Base-by-base conservation (phyloP, 2,113 vertebrate species). In the Oryzias javanicus region DNA sequence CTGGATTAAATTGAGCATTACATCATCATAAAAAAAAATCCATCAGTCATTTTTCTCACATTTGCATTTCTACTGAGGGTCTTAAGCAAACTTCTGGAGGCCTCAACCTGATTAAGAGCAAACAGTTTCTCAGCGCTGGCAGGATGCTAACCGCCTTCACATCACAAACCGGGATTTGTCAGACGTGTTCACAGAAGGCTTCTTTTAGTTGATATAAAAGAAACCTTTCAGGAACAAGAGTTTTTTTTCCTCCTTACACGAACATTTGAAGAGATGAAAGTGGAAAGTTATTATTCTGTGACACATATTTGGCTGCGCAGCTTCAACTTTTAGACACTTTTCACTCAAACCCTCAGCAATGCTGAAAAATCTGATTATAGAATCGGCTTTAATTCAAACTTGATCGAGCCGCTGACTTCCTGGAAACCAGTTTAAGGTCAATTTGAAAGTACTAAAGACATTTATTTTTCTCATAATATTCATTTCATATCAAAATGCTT, bases 31-130 rank as follows among this genome's bases (percentile, higher is more conserved):
- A 53, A 20, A 35, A 3, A 41, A 53, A 20, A 41, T 29, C 41
- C 15, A 6, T 35, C 40, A 7, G 35, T 55, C 17, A 15, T 25
- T 61, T 44, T 51, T 27, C 44, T 15, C 42, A n/a, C 45, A 46
- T 59, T 49, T 60, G 13, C 27, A 70, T 61, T 75, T 66, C 49
- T 64, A 60, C 50, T 56, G 71, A 40, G 68, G 49, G 67, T 70
- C 52, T 67, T 73, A 46, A 66, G 61, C 62, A 78, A 80, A 80
- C 63, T 1, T 46, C 6, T 67, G 6, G 59, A 63, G 70, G 72
- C 45, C 49, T 10, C 48, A 55, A 52, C 55, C 24, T 84, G 74
- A 86, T 79, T 76, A 70, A 80, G 79, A 58, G 74, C 55, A 72
- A 84, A 82, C n/a, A 15, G 55, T 68, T 55, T 50, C 46, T 50